Evolutionary conservation across 2,113 vertebrate species (phyloP).

Genomic region (Marcusenius ussheri): DNA sequence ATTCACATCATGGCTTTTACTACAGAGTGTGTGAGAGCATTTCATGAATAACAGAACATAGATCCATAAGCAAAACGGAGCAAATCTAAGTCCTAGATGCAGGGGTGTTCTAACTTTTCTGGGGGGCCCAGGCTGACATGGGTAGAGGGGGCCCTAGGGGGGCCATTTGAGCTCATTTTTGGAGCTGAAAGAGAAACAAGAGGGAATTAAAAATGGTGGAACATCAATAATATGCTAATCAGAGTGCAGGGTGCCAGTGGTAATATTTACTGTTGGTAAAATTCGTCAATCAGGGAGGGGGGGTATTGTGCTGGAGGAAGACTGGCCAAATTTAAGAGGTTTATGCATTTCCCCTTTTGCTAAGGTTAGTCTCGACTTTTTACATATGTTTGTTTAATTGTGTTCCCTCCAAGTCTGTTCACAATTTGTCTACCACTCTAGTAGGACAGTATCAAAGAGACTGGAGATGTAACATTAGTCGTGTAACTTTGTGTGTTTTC

Average conservation of each 20-base stretch:
- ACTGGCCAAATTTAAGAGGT: background rate
- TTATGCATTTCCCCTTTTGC: background rate
- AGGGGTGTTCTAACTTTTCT: background rate
- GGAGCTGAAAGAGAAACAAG: background rate
- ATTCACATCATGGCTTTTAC: background rate
- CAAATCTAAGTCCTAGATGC: background rate
- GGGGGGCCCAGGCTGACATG: background rate
- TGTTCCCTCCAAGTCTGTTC: background rate
- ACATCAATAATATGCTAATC: background rate
- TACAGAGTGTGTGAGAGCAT: background rate
- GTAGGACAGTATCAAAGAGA: background rate
- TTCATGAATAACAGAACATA: background rate
- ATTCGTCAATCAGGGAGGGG: background rate
- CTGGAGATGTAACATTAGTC: background rate
- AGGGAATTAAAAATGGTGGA: background rate
- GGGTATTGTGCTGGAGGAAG: background rate
- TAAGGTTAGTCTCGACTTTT: background rate
- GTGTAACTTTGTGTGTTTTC: background rate
- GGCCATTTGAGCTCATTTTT: background rate
- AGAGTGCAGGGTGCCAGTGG: background rate
- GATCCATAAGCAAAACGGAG: background rate
- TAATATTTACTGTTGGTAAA: background rate
- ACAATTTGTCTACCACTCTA: background rate
- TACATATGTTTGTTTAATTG: background rate
- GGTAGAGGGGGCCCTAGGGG: background rate